Evolutionary conservation across 2,888 invertebrate genomes (phyloP).

Genomic region (Agrotis ipsilon): DNA sequence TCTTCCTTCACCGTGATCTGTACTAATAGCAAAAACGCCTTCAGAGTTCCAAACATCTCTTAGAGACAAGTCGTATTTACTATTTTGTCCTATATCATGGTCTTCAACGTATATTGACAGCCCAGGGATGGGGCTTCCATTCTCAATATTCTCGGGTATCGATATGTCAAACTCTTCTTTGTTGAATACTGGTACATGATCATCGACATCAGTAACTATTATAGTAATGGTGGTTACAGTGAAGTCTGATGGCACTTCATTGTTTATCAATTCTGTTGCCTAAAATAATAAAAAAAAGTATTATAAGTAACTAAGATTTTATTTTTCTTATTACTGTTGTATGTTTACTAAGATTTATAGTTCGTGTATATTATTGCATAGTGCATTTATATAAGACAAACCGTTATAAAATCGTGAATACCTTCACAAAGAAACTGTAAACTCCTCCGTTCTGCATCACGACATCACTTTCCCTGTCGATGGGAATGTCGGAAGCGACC

Average conservation of each 20-base stretch:
- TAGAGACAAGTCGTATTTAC: slow-evolving; percentile 92
- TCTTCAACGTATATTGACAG: slow-evolving; percentile 94
- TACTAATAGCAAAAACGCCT: slow-evolving; percentile 92
- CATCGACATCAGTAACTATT: slow-evolving; percentile 95
- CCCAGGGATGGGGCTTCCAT: slow-evolving; percentile 93
- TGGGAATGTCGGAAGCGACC: slow-evolving; percentile 92
- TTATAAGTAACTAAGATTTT: no score
- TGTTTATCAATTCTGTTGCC: slow-evolving; percentile 94
- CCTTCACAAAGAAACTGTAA: slow-evolving; percentile 93
- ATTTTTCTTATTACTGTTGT: background rate
- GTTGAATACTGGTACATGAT: slow-evolving; percentile 94
- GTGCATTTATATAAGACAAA: background rate
- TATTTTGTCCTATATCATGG: slow-evolving; percentile 94
- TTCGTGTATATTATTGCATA: no score
- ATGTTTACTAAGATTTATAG: no score
- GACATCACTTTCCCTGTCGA: slow-evolving; percentile 94
- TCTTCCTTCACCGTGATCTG: slow-evolving; percentile 93
- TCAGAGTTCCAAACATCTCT: slow-evolving; percentile 91
- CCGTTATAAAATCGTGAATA: slow-evolving; percentile 63
- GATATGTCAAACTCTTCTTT: slow-evolving; percentile 92
- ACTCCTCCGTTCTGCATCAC: slow-evolving; percentile 95
- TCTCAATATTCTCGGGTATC: slow-evolving; percentile 94
- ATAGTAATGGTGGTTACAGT: slow-evolving; percentile 94
- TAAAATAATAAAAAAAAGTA: no score
- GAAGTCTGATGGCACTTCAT: slow-evolving; percentile 93